Conservation (phyloP, 2,113 vertebrate species). For the Cyanoliseus patagonus region DNA sequence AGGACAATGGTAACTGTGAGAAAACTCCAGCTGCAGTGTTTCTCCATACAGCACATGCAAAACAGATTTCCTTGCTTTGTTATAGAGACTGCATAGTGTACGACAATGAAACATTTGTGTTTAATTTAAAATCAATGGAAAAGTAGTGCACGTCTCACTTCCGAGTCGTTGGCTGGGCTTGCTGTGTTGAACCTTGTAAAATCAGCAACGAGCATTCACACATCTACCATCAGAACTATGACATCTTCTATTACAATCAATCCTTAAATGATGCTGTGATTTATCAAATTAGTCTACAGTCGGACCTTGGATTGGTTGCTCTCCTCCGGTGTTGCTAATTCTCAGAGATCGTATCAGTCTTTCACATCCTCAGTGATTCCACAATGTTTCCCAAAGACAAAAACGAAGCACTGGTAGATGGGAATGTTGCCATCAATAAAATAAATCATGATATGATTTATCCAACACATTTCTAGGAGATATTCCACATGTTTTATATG, state of each 20-base stretch:
- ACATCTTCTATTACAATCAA: conserved; percentile 31
- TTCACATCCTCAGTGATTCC: conserved; percentile 27
- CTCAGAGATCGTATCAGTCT: conserved; percentile 7
- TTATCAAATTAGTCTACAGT: conserved; percentile 25
- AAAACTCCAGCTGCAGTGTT: conserved; percentile 7
- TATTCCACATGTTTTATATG: conserved; percentile 17
- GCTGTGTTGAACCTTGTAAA: conserved; percentile 46
- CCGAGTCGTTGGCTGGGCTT: neutral
- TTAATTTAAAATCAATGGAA: conserved; percentile 38
- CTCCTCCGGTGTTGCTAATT: conserved; percentile 13
- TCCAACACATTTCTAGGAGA: conserved; percentile 43
- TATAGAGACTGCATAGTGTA: neutral
- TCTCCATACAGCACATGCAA: neutral
- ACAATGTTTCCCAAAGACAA: neutral
- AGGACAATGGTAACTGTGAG: neutral
- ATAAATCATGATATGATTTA: conserved; percentile 31
- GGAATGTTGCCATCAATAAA: conserved; percentile 45
- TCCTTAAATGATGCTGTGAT: neutral
- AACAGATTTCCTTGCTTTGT: conserved; percentile 53
- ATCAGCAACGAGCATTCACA: conserved; percentile 44
- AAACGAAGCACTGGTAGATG: conserved; percentile 1
- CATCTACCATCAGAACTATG: neutral
- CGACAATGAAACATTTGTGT: conserved; percentile 48
- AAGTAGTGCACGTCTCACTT: conserved; percentile 24
- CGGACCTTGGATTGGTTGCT: conserved; percentile 26